Conservation (phyloP, 1,140 invertebrate species). For the Hirudo medicinalis region DNA sequence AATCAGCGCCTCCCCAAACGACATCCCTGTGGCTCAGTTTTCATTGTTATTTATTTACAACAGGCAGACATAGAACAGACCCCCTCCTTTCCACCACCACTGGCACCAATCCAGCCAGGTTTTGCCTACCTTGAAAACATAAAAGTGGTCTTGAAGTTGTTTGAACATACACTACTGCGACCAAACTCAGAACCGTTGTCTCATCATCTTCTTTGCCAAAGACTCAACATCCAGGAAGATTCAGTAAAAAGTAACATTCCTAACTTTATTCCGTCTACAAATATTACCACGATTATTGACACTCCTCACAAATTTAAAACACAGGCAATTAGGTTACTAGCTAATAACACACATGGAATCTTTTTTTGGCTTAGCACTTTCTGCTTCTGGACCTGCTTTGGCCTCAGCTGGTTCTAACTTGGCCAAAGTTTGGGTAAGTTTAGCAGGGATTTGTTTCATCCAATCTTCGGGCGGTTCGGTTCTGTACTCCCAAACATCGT, state of each 20-base stretch:
- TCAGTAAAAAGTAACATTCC: neutral
- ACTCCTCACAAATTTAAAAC: neutral
- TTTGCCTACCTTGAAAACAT: too few relatives aligned
- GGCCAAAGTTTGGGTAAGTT: conserved; percentile 8
- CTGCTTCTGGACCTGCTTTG: neutral
- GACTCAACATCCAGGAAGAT: neutral
- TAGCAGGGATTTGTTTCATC: conserved; percentile 58
- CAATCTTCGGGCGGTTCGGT: conserved; percentile 61
- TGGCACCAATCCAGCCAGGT: too few relatives aligned
- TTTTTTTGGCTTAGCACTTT: neutral
- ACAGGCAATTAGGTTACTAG: neutral
- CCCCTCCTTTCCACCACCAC: too few relatives aligned
- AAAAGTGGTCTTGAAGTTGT: too few relatives aligned
- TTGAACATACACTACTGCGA: too few relatives aligned
- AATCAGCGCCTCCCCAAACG: too few relatives aligned
- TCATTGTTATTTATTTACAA: too few relatives aligned
- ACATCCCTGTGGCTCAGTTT: too few relatives aligned
- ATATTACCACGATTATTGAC: neutral
- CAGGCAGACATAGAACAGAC: too few relatives aligned
- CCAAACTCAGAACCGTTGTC: too few relatives aligned
- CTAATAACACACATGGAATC: conserved; percentile 7
- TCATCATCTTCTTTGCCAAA: neutral
- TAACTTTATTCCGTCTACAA: neutral
- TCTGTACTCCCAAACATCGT: conserved; percentile 64
- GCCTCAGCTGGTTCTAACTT: neutral